Evolutionary conservation across 2,797 vertebrate species (phyloP), one percentile per base, ranked within the genome.

Genomic region (Taenioides sp.): DNA sequence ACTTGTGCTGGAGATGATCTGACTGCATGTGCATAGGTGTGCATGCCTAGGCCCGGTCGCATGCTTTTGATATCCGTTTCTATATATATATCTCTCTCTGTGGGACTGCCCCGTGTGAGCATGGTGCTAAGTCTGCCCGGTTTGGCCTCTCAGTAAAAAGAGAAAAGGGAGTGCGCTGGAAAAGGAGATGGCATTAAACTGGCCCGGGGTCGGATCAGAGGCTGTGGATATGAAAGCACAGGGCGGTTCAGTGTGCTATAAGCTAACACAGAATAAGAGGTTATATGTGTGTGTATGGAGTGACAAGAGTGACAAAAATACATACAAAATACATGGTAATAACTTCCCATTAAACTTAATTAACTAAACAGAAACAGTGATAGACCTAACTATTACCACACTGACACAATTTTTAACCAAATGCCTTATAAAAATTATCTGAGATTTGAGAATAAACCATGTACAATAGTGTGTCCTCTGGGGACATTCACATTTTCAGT

Each of bases 111-210:
- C 85, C 75, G 88, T 90, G 86, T 80, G 79, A 86, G 85, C 84
- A 85, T 85, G 87, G 85, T 82, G 80, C 80, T 84, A 80, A 82
- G 87, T 79, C 83, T 75, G 83, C 49, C 85, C 80, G 85, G 75
- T 82, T 82, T 62, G 78, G 57, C 81, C 81, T 25, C 73, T 50
- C 80, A 77, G 77, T 82, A 10, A 78, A 52, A 84, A 86, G 80
- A 83, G 34, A 10, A 37, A 16, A 47, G 43, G 43, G 14, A 16
- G 12, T 80, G 80, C 74, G 84, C 86, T 81, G 86, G 80, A 92
- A 90, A 89, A 85, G 86, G 70, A 91, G 88, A 84, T 60, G 80
- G 84, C 88, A 87, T 88, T 84, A 79, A 83, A 84, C 65, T 67
- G 84, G 84, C 87, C 87, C 85, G 87, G 79, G 76, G 73, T 73